Conservation (phyloP, 1,140 invertebrate genomes). For the Cyphomyrmex costatus region DNA sequence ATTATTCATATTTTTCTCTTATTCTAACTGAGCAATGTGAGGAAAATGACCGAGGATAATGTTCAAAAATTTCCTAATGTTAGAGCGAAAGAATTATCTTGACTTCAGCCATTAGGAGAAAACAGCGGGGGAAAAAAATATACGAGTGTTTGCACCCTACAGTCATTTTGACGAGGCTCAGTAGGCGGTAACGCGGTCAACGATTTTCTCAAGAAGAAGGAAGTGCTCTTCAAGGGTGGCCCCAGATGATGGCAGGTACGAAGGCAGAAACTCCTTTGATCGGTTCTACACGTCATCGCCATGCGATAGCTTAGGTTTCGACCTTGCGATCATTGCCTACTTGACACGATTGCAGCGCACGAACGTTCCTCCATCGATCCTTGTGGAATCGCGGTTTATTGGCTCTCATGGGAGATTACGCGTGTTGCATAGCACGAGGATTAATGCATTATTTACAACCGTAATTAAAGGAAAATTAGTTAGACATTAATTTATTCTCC, state of each 20-base stretch:
- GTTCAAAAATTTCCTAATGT: neutral
- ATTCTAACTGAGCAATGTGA: neutral
- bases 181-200: slow-evolving; percentile 31
- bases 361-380: slow-evolving; percentile 35
- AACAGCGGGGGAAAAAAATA: neutral
- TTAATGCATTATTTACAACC: slow-evolving; percentile 7
- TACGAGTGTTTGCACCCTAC: neutral
- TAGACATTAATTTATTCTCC: neutral
- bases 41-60: neutral
- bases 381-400: slow-evolving; percentile 3
- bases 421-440: neutral
- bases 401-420: slow-evolving; percentile 5
- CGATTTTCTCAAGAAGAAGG: neutral
- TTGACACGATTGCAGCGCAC: slow-evolving; percentile 35
- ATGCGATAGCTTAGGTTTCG: slow-evolving; percentile 23
- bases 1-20: neutral
- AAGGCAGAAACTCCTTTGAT: slow-evolving; percentile 4
- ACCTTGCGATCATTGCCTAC: slow-evolving; percentile 40
- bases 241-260: neutral
- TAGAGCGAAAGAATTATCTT: neutral
- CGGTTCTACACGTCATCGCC: slow-evolving; percentile 17
- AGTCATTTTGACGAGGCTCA: neutral
- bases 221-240: neutral
- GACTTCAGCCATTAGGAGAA: neutral
- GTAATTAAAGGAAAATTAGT: slow-evolving; percentile 26